Conservation (phyloP, 2,888 invertebrate genomes). For the Odontocolon sp. region DNA sequence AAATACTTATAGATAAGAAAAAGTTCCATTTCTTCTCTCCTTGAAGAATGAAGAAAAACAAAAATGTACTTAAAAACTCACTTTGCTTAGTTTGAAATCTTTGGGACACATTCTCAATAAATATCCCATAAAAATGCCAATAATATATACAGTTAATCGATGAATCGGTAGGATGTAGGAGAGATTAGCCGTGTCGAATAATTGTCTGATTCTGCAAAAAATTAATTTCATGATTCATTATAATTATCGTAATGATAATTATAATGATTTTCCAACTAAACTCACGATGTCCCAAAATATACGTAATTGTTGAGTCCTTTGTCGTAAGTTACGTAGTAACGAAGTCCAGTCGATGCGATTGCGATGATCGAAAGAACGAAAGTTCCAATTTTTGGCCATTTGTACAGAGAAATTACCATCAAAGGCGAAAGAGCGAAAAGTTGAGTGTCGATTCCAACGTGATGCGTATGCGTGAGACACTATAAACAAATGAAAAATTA, state of each 20-base stretch:
- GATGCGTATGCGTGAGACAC: slow-evolving; percentile 88
- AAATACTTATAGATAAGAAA: slow-evolving; percentile 1
- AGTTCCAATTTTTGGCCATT: slow-evolving; percentile 83
- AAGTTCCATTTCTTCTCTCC: no score
- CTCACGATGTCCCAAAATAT: slow-evolving; percentile 87
- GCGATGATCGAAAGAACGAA: slow-evolving; percentile 81
- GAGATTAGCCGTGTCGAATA: slow-evolving; percentile 86
- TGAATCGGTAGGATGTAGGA: slow-evolving; percentile 87
- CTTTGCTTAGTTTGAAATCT: slow-evolving; percentile 81
- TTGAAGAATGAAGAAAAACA: not conserved
- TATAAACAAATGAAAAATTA: slow-evolving; percentile 78
- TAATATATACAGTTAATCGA: slow-evolving; percentile 86
- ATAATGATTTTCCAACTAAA: slow-evolving; percentile 29
- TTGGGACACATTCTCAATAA: slow-evolving; percentile 81
- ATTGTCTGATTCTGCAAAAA: slow-evolving; percentile 83
- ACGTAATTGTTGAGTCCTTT: slow-evolving; percentile 85
- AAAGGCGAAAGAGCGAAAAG: slow-evolving; percentile 85
- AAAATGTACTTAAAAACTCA: slow-evolving; percentile 69
- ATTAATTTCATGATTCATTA: not conserved
- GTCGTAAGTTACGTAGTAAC: slow-evolving; percentile 85
- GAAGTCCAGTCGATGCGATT: slow-evolving; percentile 83
- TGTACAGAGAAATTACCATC: slow-evolving; percentile 84
- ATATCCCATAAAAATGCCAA: slow-evolving; percentile 86
- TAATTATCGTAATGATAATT: not conserved
- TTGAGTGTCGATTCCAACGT: slow-evolving; percentile 87